These are phyloP conservation scores for Phthorimaea operculella DNA, from an alignment of 1,140 invertebrate species.

Conservation along the genomic window DNA sequence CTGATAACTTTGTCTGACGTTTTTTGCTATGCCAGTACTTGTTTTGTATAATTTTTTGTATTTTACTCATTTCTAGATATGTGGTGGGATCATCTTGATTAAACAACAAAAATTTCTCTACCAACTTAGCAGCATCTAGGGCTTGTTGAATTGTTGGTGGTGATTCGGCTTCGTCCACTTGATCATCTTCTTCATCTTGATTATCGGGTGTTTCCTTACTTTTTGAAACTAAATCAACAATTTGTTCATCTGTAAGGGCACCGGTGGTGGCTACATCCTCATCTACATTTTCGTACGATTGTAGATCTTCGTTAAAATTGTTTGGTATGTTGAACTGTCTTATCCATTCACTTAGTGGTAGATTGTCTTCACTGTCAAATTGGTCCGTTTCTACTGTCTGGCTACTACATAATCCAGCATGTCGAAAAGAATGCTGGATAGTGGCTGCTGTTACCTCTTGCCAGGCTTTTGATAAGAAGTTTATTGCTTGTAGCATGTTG, in stretches of 20 bases:
- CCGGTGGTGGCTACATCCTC: conserved; percentile 21
- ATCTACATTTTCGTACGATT: conserved; percentile 25
- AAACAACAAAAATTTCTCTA: conserved; percentile 24
- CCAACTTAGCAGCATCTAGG: conserved; percentile 21
- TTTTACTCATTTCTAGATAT: conserved; percentile 21
- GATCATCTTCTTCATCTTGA: conserved; percentile 22
- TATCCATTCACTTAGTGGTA: too few relatives aligned
- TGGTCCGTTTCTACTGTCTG: too few relatives aligned
- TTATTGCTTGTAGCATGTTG: conserved; percentile 31
- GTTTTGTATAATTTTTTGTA: too few relatives aligned
- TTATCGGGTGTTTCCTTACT: too few relatives aligned
- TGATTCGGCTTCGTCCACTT: conserved; percentile 20
- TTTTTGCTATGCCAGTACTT: too few relatives aligned
- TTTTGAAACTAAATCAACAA: conserved; percentile 23
- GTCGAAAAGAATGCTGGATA: too few relatives aligned
- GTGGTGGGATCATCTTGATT: conserved; percentile 18
- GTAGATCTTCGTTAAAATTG: conserved; percentile 22
- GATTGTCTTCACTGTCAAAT: too few relatives aligned
- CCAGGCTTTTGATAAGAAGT: conserved; percentile 28
- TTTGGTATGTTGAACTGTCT: too few relatives aligned
- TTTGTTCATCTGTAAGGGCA: conserved; percentile 23
- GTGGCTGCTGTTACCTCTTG: conserved; percentile 22
- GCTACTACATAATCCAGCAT: too few relatives aligned
- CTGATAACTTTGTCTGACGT: too few relatives aligned
- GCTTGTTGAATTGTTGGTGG: conserved; percentile 24